These are phyloP conservation scores for Pachycephus smyrnensis DNA, from an alignment of 2,888 invertebrate genomes.

Conservation along the genomic window DNA sequence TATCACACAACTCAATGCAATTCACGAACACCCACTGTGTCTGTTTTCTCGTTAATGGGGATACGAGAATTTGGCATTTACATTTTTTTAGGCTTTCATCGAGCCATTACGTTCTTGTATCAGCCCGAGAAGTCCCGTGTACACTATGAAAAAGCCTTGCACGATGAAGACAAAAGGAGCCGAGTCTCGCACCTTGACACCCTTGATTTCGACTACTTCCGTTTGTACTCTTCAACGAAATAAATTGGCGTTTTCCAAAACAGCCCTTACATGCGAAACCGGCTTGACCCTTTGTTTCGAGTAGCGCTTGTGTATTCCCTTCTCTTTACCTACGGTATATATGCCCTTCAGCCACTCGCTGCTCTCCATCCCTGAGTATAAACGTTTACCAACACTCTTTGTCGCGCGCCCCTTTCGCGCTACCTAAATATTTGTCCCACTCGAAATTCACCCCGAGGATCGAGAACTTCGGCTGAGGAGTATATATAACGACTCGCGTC, in stretches of 20 bases:
- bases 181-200: background rate
- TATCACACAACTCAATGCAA: slow-evolving; percentile 26
- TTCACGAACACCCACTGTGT: slow-evolving; percentile 8
- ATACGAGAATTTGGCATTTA: background rate
- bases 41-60: slow-evolving; percentile 1
- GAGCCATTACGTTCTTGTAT: background rate
- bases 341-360: background rate
- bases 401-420: background rate
- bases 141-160: background rate
- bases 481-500: background rate
- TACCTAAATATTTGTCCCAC: background rate
- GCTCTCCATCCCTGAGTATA: background rate
- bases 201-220: background rate
- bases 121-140: background rate
- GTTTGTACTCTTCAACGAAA: slow-evolving; percentile 7
- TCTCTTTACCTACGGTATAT: background rate
- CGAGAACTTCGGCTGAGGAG: background rate
- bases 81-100: no score
- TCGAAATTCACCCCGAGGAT: background rate
- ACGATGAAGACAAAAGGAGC: background rate
- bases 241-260: slow-evolving; percentile 54
- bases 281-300: slow-evolving; percentile 3
- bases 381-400: background rate
- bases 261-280: slow-evolving; percentile 17
- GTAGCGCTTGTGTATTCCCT: background rate